These are phyloP conservation scores for Dendronephthya gigantea DNA, from an alignment of 64 coral and sea anemone genomes.

Conservation along the genomic window DNA sequence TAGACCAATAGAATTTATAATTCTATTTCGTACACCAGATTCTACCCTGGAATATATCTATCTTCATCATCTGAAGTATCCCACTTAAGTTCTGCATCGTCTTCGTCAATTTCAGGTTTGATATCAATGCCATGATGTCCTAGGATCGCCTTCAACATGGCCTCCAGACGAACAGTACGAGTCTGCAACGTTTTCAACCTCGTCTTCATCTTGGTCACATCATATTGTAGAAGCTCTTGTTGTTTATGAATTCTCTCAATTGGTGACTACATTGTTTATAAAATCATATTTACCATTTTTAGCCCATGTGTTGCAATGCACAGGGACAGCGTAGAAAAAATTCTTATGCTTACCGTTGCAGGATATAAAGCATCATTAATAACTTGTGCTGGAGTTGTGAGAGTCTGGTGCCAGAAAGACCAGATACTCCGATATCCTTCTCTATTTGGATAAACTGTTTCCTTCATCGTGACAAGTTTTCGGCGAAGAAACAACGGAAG, in stretches of 20 bases:
- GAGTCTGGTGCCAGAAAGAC: conserved; percentile 51
- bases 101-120: conserved; percentile 68
- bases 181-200: conserved; percentile 71
- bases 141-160: conserved; percentile 95
- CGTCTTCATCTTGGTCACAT: conserved; percentile 57
- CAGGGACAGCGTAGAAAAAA: no score
- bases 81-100: conserved; percentile 57
- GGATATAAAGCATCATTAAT: conserved; percentile 64
- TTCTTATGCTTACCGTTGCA: conserved; percentile 39
- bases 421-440: conserved; percentile 45
- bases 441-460: neutral
- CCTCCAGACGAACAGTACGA: conserved; percentile 72
- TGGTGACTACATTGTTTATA: conserved; percentile 56
- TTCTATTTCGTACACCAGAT: neutral
- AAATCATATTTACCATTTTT: no score
- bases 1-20: no score
- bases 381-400: conserved; percentile 34
- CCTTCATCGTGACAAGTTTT: conserved; percentile 31
- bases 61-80: neutral
- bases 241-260: conserved; percentile 85
- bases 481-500: conserved; percentile 41
- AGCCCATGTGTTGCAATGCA: no score
- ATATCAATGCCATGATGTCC: conserved; percentile 70
- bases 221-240: conserved; percentile 66
- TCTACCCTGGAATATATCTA: neutral